Evolutionary conservation across 2,797 vertebrate species (phyloP).

Genomic region (Acropternis orthonyx): DNA sequence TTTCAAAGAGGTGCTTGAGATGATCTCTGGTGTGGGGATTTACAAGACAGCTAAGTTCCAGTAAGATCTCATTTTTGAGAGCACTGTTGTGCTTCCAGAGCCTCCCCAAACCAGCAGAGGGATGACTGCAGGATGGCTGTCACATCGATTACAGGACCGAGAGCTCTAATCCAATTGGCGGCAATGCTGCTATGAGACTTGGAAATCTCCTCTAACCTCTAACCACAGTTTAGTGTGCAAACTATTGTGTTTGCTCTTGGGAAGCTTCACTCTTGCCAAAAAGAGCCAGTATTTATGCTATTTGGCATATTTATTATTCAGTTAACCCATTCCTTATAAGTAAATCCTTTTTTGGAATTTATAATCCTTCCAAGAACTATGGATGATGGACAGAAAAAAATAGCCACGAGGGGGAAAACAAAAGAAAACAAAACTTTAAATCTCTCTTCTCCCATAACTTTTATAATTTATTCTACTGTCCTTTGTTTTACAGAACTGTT

Average conservation of each 20-base stretch:
- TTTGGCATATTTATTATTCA: slow-evolving; percentile 32
- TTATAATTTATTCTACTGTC: not conserved
- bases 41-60: not conserved
- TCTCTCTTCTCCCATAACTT: not conserved
- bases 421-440: slow-evolving; percentile 28
- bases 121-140: slow-evolving; percentile 20
- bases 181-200: slow-evolving; percentile 18
- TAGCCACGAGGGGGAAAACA: not conserved
- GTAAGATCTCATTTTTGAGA: not conserved
- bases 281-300: slow-evolving; percentile 16
- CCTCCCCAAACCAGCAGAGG: not conserved
- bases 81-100: not conserved
- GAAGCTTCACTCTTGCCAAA: slow-evolving; percentile 23
- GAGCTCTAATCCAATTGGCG: slow-evolving; percentile 34
- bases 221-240: slow-evolving; percentile 32
- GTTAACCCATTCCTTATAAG: slow-evolving; percentile 38
- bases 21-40: not conserved
- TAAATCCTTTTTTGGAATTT: not conserved
- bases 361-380: not conserved
- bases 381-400: slow-evolving; percentile 22
- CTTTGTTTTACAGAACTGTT: slow-evolving; percentile 30
- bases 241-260: slow-evolving; percentile 53
- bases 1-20: not conserved
- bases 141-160: not conserved
- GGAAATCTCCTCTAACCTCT: slow-evolving; percentile 37